Base-by-base conservation (phyloP, 2,888 invertebrate species). In the Rotaria socialis region DNA sequence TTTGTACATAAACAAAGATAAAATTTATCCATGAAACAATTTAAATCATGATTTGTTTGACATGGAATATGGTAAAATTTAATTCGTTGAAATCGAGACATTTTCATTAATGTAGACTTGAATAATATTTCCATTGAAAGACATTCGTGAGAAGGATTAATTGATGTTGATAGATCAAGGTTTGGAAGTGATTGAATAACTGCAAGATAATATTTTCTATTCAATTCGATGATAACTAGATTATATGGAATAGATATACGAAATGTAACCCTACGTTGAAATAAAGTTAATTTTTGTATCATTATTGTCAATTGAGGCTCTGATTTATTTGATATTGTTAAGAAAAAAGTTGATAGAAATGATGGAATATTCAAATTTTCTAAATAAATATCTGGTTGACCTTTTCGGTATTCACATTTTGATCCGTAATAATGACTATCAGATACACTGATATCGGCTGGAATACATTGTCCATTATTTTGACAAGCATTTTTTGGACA, bases 381-480 rank as follows among this genome's bases (percentile, higher is more conserved):
- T 47, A 80, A 47, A n/a, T 10, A n/a, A n/a, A 47, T 47, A n/a
- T 43, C 47, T 4, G 47, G 47, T 80, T 47, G 47, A 47, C 47
- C 80, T 47, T 43, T 80, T 2, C 16, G 24, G n/a, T 47, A 47
- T 80, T 80, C 19, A 47, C 80, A 80, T 43, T n/a, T 19, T 14
- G 47, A n/a, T 41, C 80, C 80, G 14, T 80, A 47, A 80, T 80
- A 47, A 47, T 24, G 2, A 47, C 16, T 47, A 24, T 10, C 10
- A 1, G 11, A 24, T 24, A 24, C n/a, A 47, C 47, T 80, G 3
- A 47, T 47, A 47, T 80, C 80, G 5, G 47, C 1, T 47, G 80
- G 24, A 22, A 80, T 43, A 47, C 80, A 80, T 80, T 43, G 47
- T 10, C 80, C 80, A 80, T 80, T 80, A n/a, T 80, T 80, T 47